Evolutionary conservation across 2,113 vertebrate species (phyloP), one percentile per base, ranked within the genome.

Genomic region (Tonatia bakeri): DNA sequence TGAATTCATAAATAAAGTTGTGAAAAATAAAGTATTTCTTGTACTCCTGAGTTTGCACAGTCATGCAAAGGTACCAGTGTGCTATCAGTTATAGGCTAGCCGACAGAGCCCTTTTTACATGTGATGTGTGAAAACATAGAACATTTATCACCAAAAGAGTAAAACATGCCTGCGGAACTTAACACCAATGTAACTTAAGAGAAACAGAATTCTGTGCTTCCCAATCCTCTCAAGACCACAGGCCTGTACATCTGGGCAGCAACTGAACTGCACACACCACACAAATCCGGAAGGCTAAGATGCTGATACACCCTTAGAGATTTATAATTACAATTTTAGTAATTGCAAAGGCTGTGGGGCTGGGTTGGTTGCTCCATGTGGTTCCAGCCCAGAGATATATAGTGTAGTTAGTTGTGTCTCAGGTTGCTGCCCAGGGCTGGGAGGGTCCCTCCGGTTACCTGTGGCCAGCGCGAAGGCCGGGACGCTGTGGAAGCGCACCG

Each of bases 401-500:
- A 1, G 65, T 14, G 45, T 0, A 9, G 65, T 87, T 76, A 96
- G 91, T 16, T 12, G 77, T 12, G 15, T n/a, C 54, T 75, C 1
- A 0, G n/a, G 47, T 40, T 8, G 64, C 22, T 8, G 47, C 38
- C 45, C 12, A 0, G 12, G 0, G n/a, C 0, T 0, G 0, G 0
- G 17, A 28, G 36, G 15, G 1, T 70, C 26, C 91, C 4, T 31
- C 97, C 54, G 43, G 0, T 97, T 97, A 99, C 99, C 99, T 98
- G 98, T 98, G 19, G 98, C 98, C 20, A 99, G 99, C 0, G 97
- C 98, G 50, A 99, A 99, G 20, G 99, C 99, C 0, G 99, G 99
- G 73, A 99, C 99, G 26, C 99, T 99, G 96, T 98, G 99, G 97
- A 99, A 99, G 96, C 99, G 98, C 88, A 99, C 99, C 0, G 97